These are phyloP conservation scores for Habrosyne pyritoides DNA, from an alignment of 2,888 invertebrate genomes.

Conservation along the genomic window DNA sequence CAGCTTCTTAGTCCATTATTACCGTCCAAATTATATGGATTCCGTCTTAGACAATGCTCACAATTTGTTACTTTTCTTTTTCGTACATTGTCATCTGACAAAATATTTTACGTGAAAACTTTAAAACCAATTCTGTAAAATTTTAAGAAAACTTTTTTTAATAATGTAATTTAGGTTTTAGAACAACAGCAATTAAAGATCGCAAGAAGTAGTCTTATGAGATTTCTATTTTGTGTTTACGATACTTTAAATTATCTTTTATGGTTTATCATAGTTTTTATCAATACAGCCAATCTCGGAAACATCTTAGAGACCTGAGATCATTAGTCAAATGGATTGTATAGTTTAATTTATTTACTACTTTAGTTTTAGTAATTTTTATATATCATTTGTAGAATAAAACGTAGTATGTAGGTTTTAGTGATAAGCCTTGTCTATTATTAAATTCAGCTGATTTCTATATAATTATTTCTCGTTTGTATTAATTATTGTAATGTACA, in stretches of 20 bases:
- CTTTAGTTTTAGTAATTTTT: constrained; percentile 13
- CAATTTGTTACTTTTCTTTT: constrained; percentile 20
- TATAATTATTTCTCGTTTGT: not conserved
- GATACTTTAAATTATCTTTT: constrained; percentile 5
- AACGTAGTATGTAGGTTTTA: not conserved
- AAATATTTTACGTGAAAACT: not conserved
- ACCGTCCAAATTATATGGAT: constrained; percentile 62
- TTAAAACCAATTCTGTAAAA: not conserved
- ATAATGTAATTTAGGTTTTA: too few species aligned
- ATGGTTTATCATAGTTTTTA: not conserved
- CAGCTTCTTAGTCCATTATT: constrained; percentile 28
- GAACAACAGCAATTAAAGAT: too few species aligned
- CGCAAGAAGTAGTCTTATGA: not conserved
- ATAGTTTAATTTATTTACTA: constrained; percentile 26
- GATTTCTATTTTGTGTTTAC: not conserved
- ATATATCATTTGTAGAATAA: not conserved
- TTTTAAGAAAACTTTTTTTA: not conserved
- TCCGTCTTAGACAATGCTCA: constrained; percentile 62
- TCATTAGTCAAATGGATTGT: constrained; percentile 45
- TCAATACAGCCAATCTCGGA: too few species aligned
- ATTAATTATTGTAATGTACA: too few species aligned
- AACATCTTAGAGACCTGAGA: constrained; percentile 3
- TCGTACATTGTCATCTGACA: constrained; percentile 12
- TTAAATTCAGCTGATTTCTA: not conserved
- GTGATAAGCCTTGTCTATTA: not conserved